Base-by-base conservation (phyloP, 2,113 vertebrate genomes). In the Gopherus flavomarginatus region DNA sequence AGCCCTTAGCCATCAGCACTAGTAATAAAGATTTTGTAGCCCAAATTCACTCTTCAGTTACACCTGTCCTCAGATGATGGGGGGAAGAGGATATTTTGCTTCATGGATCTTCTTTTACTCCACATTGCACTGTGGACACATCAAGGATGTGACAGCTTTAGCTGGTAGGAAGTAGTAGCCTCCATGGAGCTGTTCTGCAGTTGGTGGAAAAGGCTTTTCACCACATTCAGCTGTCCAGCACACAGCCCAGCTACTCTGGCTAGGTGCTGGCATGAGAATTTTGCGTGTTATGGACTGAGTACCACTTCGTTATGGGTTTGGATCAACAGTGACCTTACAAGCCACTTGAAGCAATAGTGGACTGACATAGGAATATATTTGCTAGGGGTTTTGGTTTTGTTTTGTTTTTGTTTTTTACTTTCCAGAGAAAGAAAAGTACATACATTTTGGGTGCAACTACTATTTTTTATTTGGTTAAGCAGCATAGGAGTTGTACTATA, bases 141-240 rank as follows among this genome's bases (percentile, higher is more conserved):
- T 81, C 29, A n/a, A 17, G 85, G 44, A 22, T 53, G 91, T 3
- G 35, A 53, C 85, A 86, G 19, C 83, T 29, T 88, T 90, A 35
- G 44, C 53, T 86, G 80, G 16, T 69, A 92, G 95, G 90, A 92
- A 81, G 69, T 10, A 92, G 5, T 42, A 89, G 6, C 7, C 89
- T 92, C 52, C 93, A 19, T 84, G 83, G 17, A 72, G 35, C 12
- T 96, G 50, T 12, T 93, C 90, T 92, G 19, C n/a, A 62, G 78
- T 92, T 89, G 87, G 19, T 59, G 21, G 38, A 19, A 31, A 89
- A 85, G 16, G 22, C 21, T 93, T 88, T 49, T 93, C 87, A 62
- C 1, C 2, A 14, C 95, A 96, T 77, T 27, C 11, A 4, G 92
- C 87, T 86, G 21, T 56, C 13, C 89, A 59, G 35, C 29, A 81